Evolutionary conservation across 2,888 invertebrate species (phyloP).

Genomic region (Phaonia tiefii): DNA sequence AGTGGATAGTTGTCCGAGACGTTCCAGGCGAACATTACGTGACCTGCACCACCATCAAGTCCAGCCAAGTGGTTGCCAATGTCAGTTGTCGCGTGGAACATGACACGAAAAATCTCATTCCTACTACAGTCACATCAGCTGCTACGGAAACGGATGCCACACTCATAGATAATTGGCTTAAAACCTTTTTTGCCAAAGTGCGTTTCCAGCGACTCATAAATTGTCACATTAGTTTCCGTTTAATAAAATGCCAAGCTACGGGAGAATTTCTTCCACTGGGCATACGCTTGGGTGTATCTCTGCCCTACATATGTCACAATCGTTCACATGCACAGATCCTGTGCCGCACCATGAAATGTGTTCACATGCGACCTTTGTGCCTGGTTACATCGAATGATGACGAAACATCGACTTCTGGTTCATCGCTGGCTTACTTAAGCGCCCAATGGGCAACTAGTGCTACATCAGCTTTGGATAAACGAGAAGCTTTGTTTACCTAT

Average conservation of each 20-base stretch:
- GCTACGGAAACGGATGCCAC: slow-evolving; percentile 83
- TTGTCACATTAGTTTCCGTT: slow-evolving; percentile 89
- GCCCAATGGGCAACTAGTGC: slow-evolving; percentile 80
- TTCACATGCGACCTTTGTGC: slow-evolving; percentile 83
- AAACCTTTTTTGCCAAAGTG: slow-evolving; percentile 85
- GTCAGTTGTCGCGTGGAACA: slow-evolving; percentile 89
- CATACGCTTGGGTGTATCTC: slow-evolving; percentile 88
- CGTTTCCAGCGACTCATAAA: slow-evolving; percentile 86
- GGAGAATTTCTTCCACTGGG: slow-evolving; percentile 84
- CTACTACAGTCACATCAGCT: slow-evolving; percentile 73
- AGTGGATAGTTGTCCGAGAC: slow-evolving; percentile 90
- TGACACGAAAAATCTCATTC: slow-evolving; percentile 85
- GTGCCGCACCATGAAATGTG: slow-evolving; percentile 82
- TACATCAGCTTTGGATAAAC: slow-evolving; percentile 85
- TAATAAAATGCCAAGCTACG: slow-evolving; percentile 84
- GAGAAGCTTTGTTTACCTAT: slow-evolving; percentile 89
- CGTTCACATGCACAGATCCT: slow-evolving; percentile 84
- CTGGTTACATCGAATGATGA: slow-evolving; percentile 78
- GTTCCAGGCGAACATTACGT: slow-evolving; percentile 88
- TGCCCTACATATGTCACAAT: slow-evolving; percentile 87
- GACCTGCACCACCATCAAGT: slow-evolving; percentile 91
- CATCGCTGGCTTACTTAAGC: slow-evolving; percentile 66
- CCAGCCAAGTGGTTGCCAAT: slow-evolving; percentile 89
- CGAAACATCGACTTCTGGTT: slow-evolving; percentile 23
- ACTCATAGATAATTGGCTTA: slow-evolving; percentile 86